A percentile compares a stretch with the other conserved stretches of the same genome.
These are phyloP conservation scores for Saccostrea glomerata DNA, from an alignment of 1,140 invertebrate species.

Conservation along the genomic window DNA sequence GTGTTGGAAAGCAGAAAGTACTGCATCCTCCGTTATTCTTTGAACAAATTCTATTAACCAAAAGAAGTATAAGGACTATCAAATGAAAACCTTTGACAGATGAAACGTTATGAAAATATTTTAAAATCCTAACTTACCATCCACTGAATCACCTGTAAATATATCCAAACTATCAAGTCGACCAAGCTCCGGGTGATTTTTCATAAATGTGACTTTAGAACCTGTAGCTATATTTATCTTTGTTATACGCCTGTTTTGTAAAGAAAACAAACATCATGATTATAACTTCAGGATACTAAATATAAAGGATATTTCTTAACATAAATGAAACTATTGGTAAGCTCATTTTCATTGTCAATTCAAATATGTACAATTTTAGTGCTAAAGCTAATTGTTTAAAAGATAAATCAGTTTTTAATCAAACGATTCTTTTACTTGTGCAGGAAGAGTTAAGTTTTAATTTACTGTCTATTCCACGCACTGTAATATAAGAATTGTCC, in stretches of 20 bases:
- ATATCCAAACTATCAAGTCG: slow-evolving; percentile 15
- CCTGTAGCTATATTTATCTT: slow-evolving; percentile 17
- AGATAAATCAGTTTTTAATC: no score
- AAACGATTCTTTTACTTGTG: no score
- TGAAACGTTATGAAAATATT: not conserved
- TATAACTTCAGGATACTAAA: no score
- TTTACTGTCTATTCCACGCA: slow-evolving; percentile 26
- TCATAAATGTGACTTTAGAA: slow-evolving; percentile 15
- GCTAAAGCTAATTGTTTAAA: no score
- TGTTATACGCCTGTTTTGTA: not conserved
- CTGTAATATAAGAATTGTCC: slow-evolving; percentile 19
- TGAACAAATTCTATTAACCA: slow-evolving; percentile 8
- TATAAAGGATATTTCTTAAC: no score
- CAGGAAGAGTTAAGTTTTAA: not conserved
- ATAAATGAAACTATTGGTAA: no score
- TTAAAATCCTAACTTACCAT: not conserved
- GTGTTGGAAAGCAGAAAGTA: slow-evolving; percentile 40
- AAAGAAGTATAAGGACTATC: not conserved
- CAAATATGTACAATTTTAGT: no score
- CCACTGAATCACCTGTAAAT: not conserved
- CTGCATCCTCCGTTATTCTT: slow-evolving; percentile 14
- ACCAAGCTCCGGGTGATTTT: slow-evolving; percentile 13
- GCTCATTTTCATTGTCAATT: no score
- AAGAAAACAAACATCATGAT: no score
- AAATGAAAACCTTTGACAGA: not conserved